Base-by-base conservation (phyloP, 1,140 invertebrate genomes). In the Euura lappo region DNA sequence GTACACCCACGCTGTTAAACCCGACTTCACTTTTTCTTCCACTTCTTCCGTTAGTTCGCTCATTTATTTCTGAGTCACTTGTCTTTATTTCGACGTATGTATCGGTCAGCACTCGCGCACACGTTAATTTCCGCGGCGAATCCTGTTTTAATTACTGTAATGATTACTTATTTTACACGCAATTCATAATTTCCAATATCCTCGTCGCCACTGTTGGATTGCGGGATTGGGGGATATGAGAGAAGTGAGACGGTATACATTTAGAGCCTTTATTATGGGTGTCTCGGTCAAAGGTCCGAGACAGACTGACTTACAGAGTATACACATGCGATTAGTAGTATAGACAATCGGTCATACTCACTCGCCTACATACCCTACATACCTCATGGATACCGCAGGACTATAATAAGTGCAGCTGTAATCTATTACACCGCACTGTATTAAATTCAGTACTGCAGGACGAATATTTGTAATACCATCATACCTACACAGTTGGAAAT, bases 151-250 rank as follows among this genome's bases (percentile, higher is more conserved):
- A 60, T 60, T 6, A 3, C 2, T 6, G 51, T 60, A 60, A 8
- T 6, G 3, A 60, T 5, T n/a, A 60, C 6, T 60, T 60, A 60
- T 60, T 60, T 60, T 60, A 60, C 51, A 60, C 51, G 28, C 28
- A 28, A 60, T 60, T 6, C 4, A 60, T 60, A 11, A 28, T 28
- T 28, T 28, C 28, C 28, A 28, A 28, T 28, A 28, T 60, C 51
- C 51, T 60, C 51, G 51, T 60, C 51, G 51, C 51, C 51, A 60
- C 51, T 60, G 5, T 60, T 60, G 51, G 51, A 60, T 60, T 60
- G 13, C 51, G 51, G 1, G 51, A 28, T 28, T 28, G 28, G 28
- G 28, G 28, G 28, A 28, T 28, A 28, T 1, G 28, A 28, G 28
- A 28, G 28, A 28, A 28, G 28, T 28, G 28, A 28, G 28, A 28